These are phyloP conservation scores for Drosophila mayaguana DNA, from an alignment of 2,888 invertebrate genomes.

Conservation along the genomic window DNA sequence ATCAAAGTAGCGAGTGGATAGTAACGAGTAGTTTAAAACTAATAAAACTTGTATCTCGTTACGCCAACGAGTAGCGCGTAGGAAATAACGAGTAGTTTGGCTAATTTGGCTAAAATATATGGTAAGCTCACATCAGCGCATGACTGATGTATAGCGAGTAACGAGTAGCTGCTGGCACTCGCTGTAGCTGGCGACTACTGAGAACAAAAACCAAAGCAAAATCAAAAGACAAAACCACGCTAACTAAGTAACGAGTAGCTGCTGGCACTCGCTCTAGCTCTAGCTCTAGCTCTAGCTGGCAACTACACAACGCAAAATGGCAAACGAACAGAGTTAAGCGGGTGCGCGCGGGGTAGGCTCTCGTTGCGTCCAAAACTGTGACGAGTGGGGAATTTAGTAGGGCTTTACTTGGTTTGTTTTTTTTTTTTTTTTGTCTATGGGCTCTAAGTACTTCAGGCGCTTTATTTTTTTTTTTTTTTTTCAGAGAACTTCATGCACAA, in stretches of 20 bases:
- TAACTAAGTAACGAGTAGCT: conserved; percentile 7
- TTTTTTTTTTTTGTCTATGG: conserved; percentile 14
- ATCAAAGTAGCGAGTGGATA: not conserved
- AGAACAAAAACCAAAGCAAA: not conserved
- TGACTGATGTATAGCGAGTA: not conserved
- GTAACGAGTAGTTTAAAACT: not conserved
- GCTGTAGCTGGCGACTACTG: conserved; percentile 21
- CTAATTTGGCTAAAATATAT: too few relatives aligned
- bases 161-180: not conserved
- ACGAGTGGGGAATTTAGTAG: not conserved
- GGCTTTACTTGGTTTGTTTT: conserved; percentile 6
- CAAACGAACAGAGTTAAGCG: conserved; percentile 42
- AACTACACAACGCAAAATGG: conserved; percentile 32
- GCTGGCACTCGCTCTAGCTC: conserved; percentile 28
- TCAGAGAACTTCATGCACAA: conserved; percentile 60
- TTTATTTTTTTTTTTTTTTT: conserved; percentile 22
- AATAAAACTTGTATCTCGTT: not conserved
- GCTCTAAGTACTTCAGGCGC: conserved; percentile 56
- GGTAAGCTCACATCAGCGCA: too few relatives aligned
- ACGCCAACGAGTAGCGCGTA: conserved; percentile 1
- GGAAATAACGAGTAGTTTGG: not conserved
- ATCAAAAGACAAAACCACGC: not conserved
- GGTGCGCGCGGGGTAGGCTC: conserved; percentile 35
- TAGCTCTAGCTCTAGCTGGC: conserved; percentile 2
- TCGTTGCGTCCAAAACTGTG: conserved; percentile 21